Conservation (phyloP, 2,888 invertebrate genomes). For the Myopa testacea region DNA sequence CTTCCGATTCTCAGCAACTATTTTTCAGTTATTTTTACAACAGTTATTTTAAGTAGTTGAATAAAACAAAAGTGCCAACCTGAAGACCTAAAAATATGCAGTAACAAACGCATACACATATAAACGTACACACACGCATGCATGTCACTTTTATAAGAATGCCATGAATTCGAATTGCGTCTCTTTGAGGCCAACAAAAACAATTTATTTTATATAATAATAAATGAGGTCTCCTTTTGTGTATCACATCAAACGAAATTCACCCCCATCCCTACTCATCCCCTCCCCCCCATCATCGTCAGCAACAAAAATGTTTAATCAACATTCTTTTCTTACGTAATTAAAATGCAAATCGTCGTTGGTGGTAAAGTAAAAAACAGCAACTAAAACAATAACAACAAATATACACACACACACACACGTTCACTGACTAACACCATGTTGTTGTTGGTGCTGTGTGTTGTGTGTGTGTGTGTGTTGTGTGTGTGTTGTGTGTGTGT, state of each 20-base stretch:
- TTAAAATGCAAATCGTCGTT: slow-evolving; percentile 63
- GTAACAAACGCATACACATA: too few species aligned
- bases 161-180: too few species aligned
- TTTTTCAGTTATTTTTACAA: too few species aligned
- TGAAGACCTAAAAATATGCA: too few species aligned
- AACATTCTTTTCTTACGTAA: slow-evolving; percentile 66
- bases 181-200: not conserved
- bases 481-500: too few species aligned
- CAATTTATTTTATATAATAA: not conserved
- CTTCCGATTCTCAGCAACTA: too few species aligned
- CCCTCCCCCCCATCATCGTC: not conserved
- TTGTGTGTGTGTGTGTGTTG: too few species aligned
- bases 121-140: too few species aligned
- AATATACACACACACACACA: not conserved
- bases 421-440: not conserved
- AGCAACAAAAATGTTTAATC: slow-evolving; percentile 60
- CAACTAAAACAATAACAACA: not conserved
- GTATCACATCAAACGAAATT: not conserved
- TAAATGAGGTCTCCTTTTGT: not conserved
- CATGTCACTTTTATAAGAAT: too few species aligned
- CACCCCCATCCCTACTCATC: not conserved
- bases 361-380: slow-evolving; percentile 27
- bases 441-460: not conserved
- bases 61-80: too few species aligned
- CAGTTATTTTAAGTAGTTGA: too few species aligned